Conservation (phyloP, 2,113 vertebrate species). For the Cyphomyrus discorhynchus region DNA sequence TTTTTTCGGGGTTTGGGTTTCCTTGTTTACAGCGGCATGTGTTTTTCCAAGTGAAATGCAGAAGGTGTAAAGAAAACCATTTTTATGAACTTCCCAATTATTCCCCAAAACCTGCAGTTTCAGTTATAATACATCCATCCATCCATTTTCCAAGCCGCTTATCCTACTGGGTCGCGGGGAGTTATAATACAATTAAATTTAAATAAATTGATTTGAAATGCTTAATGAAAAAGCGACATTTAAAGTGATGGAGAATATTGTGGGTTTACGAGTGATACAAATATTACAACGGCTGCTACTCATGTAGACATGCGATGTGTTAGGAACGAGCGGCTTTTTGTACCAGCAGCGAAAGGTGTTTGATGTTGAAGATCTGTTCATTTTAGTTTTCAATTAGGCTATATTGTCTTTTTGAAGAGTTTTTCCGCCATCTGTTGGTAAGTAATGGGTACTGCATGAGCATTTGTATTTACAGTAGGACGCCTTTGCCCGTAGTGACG, state of each 20-base stretch:
- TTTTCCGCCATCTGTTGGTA: slow-evolving; percentile 14
- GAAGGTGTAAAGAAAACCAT: background rate
- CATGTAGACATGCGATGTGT: background rate
- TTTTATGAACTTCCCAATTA: background rate
- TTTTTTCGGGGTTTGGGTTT: background rate
- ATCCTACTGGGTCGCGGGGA: no score
- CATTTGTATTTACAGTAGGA: background rate
- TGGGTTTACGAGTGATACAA: background rate
- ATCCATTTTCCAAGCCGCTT: no score
- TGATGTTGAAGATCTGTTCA: background rate
- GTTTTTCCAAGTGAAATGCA: background rate
- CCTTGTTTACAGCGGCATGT: background rate
- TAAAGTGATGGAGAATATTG: background rate
- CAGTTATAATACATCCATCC: background rate
- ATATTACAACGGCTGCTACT: background rate
- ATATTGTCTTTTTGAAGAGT: background rate
- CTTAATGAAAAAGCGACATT: background rate
- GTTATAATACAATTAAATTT: background rate
- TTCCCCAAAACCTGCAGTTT: background rate
- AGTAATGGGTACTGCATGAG: background rate
- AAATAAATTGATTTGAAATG: background rate
- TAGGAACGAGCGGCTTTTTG: background rate
- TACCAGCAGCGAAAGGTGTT: no score
- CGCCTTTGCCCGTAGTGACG: background rate
- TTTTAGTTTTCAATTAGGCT: background rate